These are phyloP conservation scores for Thermophis baileyi DNA, from an alignment of 2,113 vertebrate species.

Conservation along the genomic window DNA sequence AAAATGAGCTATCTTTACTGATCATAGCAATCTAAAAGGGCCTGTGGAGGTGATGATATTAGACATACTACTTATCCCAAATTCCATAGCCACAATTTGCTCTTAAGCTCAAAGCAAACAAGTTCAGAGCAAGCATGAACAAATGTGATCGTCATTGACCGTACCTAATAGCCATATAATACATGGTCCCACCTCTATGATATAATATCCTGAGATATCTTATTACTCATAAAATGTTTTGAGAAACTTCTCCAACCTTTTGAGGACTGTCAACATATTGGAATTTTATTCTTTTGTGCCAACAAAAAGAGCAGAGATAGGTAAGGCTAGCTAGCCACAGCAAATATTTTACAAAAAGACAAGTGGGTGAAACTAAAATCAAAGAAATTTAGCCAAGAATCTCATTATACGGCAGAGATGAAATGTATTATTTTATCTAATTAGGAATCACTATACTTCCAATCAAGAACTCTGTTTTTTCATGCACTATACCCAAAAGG, in stretches of 20 bases:
- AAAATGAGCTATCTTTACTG: background rate
- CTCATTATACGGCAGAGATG: background rate
- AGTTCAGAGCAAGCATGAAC: background rate
- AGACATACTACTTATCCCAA: background rate
- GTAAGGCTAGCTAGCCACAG: background rate
- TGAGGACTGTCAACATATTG: background rate
- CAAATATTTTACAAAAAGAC: background rate
- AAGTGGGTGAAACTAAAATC: background rate
- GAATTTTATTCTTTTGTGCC: background rate
- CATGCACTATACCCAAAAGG: background rate
- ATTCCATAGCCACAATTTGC: background rate
- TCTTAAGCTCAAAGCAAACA: background rate
- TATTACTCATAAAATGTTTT: background rate
- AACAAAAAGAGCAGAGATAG: background rate
- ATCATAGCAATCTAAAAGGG: background rate
- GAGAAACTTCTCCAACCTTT: background rate
- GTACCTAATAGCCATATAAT: background rate
- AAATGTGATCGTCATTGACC: background rate
- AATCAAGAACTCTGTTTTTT: background rate
- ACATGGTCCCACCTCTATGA: background rate
- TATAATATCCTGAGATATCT: background rate
- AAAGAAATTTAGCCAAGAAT: background rate
- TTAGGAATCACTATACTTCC: background rate
- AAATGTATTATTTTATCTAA: background rate
- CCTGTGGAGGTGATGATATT: background rate